Percentiles rank a stretch among this genome's conserved stretches.
Conservation (phyloP, 2,888 invertebrate genomes). For the Eulithis prunata region DNA sequence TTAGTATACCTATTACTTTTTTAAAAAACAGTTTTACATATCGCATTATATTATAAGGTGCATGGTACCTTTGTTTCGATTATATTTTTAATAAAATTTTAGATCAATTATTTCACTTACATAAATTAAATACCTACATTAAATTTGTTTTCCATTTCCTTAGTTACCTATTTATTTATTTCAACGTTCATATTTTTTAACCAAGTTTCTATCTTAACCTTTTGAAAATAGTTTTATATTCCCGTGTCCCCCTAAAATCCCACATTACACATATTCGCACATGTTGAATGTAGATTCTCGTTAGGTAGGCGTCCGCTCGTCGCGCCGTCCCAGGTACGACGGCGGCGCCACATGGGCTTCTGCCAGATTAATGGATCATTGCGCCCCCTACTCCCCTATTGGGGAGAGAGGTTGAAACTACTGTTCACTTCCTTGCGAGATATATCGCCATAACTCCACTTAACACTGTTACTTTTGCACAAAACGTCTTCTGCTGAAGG, state of each 20-base stretch:
- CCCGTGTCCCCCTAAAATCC: constrained; percentile 40
- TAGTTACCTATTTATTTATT: too few relatives aligned
- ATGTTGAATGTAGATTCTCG: constrained; percentile 72
- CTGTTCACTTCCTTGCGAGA: constrained; percentile 74
- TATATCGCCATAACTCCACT: constrained; percentile 68
- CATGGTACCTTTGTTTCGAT: too few relatives aligned
- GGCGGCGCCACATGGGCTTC: constrained; percentile 91
- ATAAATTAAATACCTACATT: too few relatives aligned
- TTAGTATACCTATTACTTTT: too few relatives aligned
- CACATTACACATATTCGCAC: constrained; percentile 59
- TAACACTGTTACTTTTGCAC: constrained; percentile 54
- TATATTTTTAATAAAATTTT: too few relatives aligned
- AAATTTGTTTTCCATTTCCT: too few relatives aligned
- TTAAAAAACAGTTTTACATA: too few relatives aligned
- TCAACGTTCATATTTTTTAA: too few relatives aligned
- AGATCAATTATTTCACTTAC: too few relatives aligned
- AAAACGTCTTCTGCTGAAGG: constrained; percentile 36
- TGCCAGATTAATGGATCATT: constrained; percentile 93
- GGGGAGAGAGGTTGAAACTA: constrained; percentile 60
- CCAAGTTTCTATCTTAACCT: constrained; percentile 15
- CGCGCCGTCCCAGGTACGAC: constrained; percentile 80
- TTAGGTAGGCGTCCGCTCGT: constrained; percentile 82
- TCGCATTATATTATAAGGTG: too few relatives aligned
- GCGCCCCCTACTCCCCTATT: constrained; percentile 83
- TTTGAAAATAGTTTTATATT: constrained; percentile 36